Conservation (phyloP, 2,888 invertebrate genomes). For the Unio delphinus region DNA sequence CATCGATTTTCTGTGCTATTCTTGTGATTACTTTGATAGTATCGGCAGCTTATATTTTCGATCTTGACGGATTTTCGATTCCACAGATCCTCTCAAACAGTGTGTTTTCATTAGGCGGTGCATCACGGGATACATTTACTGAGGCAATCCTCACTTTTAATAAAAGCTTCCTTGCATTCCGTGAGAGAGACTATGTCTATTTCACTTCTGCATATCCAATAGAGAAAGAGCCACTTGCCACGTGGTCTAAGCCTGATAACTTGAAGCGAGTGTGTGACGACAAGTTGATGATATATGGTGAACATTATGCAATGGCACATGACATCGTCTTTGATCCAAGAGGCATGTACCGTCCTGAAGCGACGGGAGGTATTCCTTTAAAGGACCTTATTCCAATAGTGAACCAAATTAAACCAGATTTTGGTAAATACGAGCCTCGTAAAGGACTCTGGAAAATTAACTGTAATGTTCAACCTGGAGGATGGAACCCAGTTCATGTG, state of each 20-base stretch:
- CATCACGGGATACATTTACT: too few relatives aligned
- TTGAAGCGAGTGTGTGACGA: conserved; percentile 12
- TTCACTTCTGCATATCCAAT: conserved; percentile 16
- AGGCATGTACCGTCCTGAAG: conserved; percentile 1
- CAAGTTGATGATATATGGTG: conserved; percentile 12
- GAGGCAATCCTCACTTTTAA: too few relatives aligned
- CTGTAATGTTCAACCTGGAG: conserved; percentile 7
- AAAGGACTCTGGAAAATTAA: conserved; percentile 29
- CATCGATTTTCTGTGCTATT: too few relatives aligned
- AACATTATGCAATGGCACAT: conserved; percentile 14
- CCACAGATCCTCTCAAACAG: too few relatives aligned
- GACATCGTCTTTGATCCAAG: conserved; percentile 15
- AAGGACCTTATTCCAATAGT: conserved; percentile 26
- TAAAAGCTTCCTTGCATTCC: too few relatives aligned
- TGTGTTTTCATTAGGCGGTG: too few relatives aligned
- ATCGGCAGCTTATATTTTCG: too few relatives aligned
- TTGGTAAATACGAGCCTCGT: conserved; percentile 23
- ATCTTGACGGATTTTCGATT: too few relatives aligned
- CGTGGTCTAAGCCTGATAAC: conserved; percentile 1
- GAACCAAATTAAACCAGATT: neutral
- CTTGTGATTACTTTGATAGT: too few relatives aligned
- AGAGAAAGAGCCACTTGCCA: conserved; percentile 8
- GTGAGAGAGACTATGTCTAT: conserved; percentile 2
- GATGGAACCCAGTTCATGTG: conserved; percentile 4
- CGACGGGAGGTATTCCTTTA: conserved; percentile 25